Evolutionary conservation across 2,113 vertebrate genomes (phyloP).

Genomic region (Rana temporaria): DNA sequence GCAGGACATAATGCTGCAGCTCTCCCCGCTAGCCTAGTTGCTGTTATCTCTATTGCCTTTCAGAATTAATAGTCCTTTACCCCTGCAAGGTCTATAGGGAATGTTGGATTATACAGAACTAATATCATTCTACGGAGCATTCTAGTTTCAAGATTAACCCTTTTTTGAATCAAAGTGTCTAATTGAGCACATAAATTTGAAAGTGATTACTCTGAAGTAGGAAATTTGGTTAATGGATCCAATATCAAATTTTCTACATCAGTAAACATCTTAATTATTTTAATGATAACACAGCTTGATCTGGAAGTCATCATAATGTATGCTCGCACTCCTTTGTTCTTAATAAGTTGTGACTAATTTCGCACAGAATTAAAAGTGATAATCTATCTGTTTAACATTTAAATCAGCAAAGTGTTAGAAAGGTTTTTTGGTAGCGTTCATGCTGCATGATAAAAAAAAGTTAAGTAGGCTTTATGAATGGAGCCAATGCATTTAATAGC

Average conservation of each 20-base stretch:
- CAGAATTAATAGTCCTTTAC: neutral
- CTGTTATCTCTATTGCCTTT: too few species aligned
- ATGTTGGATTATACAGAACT: neutral
- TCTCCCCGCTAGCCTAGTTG: too few species aligned
- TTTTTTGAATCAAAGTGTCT: neutral
- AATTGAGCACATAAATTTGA: conserved; percentile 43
- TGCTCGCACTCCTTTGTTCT: conserved; percentile 66
- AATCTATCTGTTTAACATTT: conserved; percentile 69
- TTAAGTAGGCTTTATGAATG: conserved; percentile 49
- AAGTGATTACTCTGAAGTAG: conserved; percentile 56
- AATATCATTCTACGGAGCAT: neutral
- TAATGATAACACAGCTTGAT: conserved; percentile 66
- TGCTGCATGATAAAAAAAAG: conserved; percentile 54
- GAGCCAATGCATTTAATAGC: neutral
- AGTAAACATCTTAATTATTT: conserved; percentile 73
- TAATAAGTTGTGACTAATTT: conserved; percentile 69
- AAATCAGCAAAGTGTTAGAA: conserved; percentile 54
- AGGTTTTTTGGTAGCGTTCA: conserved; percentile 55
- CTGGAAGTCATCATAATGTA: conserved; percentile 64
- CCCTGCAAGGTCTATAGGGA: neutral
- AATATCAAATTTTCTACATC: conserved; percentile 65
- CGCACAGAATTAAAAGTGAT: conserved; percentile 68
- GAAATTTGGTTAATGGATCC: conserved; percentile 66
- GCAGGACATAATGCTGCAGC: neutral
- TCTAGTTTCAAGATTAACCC: neutral